Evolutionary conservation across 2,888 invertebrate species (phyloP), one percentile per base, ranked within the genome.

Genomic region (Lasius platythorax): DNA sequence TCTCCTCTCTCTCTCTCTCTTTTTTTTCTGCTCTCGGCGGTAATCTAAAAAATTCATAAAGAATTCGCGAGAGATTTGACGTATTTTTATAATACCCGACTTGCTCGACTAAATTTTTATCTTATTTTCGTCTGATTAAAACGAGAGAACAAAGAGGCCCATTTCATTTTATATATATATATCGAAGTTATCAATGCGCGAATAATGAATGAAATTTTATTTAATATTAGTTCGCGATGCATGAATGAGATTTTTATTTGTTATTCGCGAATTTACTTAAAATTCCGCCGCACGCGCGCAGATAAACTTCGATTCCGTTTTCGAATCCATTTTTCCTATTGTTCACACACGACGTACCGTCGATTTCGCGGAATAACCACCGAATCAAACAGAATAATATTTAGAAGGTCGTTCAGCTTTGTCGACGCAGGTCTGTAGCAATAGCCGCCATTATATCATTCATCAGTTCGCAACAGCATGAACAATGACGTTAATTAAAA

Each of bases 311-410:
- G 73, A 43, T 72, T 50, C 43, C 50, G 23, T 33, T 79, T 70
- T 79, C 33, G 33, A 79, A 73, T 58, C 12, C 37, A 73, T 73
- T 61, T 23, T 61, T 61, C 8, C 43, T 56, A 73, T 73, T 73
- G 43, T 61, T 61, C 12, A 46, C 37, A 33, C 46, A 33, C 46
- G 73, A 43, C 53, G 72, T 33, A 64, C 63, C 28, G n/a, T 75
- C 68, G 74, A 79, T 73, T 46, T 37, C 23, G 23, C 46, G 33
- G 61, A 70, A 61, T 73, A 79, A 73, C 73, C 18, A 53, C 46
- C 46, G 37, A 79, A 73, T 79, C 61, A 46, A 73, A 73, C 61
- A 33, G 23, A 61, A 79, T 73, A 72, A 79, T 33, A 79, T 58
- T 79, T 61, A 46, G 61, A 73, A 58, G 73, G 50, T 37, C 15